Evolutionary conservation across 2,888 invertebrate genomes (phyloP).

Genomic region (Salticus scenicus): DNA sequence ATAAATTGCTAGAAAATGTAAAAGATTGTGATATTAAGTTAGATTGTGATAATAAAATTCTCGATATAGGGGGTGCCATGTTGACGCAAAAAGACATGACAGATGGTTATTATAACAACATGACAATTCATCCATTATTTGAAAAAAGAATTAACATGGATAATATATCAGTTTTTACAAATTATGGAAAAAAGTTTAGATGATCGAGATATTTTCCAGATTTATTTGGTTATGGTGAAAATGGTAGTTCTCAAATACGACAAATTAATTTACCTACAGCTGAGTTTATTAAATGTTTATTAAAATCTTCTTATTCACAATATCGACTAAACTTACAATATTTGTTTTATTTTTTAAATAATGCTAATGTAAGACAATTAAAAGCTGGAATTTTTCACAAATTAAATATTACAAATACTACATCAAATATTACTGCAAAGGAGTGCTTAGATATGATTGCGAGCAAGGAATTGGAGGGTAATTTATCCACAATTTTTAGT

Average conservation of each 20-base stretch:
- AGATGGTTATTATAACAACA: too few species aligned
- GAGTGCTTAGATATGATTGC: conserved; percentile 17
- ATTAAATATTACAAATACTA: conserved; percentile 17
- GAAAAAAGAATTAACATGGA: too few species aligned
- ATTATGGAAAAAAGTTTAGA: background rate
- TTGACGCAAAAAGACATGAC: too few species aligned
- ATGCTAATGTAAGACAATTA: conserved; percentile 16
- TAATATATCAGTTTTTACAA: too few species aligned
- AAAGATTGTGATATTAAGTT: too few species aligned
- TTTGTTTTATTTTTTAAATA: conserved; percentile 10
- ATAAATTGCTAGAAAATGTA: too few species aligned
- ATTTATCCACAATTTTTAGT: conserved; percentile 13
- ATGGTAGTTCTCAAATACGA: background rate
- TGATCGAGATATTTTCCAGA: conserved; percentile 10
- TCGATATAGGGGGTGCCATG: too few species aligned
- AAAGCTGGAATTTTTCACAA: conserved; percentile 15
- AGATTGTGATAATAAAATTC: too few species aligned
- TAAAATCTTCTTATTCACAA: background rate
- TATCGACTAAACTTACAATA: background rate
- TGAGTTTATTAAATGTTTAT: conserved; percentile 10
- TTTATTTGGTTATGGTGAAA: conserved; percentile 6
- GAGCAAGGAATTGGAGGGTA: conserved; percentile 8
- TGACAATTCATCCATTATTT: too few species aligned
- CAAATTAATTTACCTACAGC: background rate
- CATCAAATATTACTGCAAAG: background rate